These are phyloP conservation scores for Apodemus speciosus DNA, from an alignment of 2,113 vertebrate species.

Conservation along the genomic window DNA sequence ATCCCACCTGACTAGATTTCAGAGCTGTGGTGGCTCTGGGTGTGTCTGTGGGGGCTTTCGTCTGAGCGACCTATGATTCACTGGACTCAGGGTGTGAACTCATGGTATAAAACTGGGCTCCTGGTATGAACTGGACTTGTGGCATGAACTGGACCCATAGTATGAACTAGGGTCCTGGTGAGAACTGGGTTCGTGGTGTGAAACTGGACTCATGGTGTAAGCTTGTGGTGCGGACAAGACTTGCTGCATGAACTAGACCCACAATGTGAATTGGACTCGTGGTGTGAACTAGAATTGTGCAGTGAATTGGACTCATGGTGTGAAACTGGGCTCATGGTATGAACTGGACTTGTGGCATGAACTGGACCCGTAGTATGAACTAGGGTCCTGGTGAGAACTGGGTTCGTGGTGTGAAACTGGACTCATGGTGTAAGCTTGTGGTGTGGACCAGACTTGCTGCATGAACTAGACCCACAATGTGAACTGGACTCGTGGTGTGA, in stretches of 20 bases:
- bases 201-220: too few species aligned
- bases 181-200: not conserved
- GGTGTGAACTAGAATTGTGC: not conserved
- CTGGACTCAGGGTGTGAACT: not conserved
- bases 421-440: too few species aligned
- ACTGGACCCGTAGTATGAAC: too few species aligned
- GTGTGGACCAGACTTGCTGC: not conserved
- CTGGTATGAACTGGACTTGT: too few species aligned
- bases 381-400: not conserved
- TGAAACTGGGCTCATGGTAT: not conserved
- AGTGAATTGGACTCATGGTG: not conserved
- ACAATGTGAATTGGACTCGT: too few species aligned
- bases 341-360: too few species aligned
- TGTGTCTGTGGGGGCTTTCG: not conserved
- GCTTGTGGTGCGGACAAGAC: not conserved
- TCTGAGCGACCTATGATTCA: not conserved
- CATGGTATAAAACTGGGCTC: not conserved
- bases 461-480: not conserved
- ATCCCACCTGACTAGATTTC: not conserved
- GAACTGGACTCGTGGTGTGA: not conserved
- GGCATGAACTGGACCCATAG: too few species aligned
- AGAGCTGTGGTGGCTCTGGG: not conserved
- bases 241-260: not conserved
- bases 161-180: too few species aligned
- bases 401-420: too few species aligned